phyloP scores from a whole-genome alignment of 2,113 vertebrate genomes.

The Edolisoma coerulescens region DNA sequence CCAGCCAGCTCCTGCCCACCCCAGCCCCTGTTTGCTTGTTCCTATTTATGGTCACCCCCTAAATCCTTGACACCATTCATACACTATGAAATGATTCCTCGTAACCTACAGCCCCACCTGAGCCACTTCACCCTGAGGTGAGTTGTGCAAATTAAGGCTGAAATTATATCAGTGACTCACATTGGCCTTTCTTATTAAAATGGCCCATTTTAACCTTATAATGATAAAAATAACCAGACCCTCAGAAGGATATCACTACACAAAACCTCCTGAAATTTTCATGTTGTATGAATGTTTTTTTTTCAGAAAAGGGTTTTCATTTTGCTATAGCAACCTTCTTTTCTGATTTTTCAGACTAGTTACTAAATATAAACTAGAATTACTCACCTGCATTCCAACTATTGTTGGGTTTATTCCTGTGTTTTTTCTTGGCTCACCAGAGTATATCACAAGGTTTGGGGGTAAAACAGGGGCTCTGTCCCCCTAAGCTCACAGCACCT shows the following conservation, averaged over 20 bases:
- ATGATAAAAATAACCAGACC: not conserved
- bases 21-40: not conserved
- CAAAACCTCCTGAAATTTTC: not conserved
- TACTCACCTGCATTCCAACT: not conserved
- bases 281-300: not conserved
- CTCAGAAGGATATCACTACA: not conserved
- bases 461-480: not conserved
- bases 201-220: not conserved
- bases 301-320: not conserved
- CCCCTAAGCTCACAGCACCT: not conserved
- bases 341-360: not conserved
- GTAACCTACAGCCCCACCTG: not conserved
- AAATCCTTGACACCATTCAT: not conserved
- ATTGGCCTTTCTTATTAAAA: not conserved
- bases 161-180: not conserved
- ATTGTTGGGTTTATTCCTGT: not conserved
- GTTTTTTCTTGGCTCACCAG: not conserved
- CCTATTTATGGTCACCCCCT: not conserved
- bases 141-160: not conserved
- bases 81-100: rapidly evolving
- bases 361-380: not conserved
- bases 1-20: not conserved
- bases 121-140: not conserved
- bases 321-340: not conserved
- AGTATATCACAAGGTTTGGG: not conserved